Base-by-base conservation (phyloP, 2,113 vertebrate species). In the Bubo scandiacus region DNA sequence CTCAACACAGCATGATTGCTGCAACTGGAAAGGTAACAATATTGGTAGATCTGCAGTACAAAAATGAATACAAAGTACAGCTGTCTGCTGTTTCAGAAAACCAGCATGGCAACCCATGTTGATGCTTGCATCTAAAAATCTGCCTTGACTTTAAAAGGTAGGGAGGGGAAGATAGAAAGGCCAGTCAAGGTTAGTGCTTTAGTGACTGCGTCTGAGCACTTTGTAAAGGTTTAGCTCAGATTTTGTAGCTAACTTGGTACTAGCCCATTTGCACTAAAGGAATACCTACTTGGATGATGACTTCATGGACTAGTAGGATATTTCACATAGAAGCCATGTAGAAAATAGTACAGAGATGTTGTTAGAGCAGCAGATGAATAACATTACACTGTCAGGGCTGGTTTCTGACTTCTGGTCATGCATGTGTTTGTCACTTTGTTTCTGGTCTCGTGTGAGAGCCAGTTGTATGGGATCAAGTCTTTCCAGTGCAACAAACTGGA, bases 1-100 rank as follows among this genome's bases (percentile, higher is more conserved):
- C 98, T 78, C 99, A 99, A 78, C 99, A 98, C 96, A 98, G 98
- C 96, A 99, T 99, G 99, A 99, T 99, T 90, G 98, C 98, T 94
- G 98, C 99, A 20, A 97, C 99, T 81, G 99, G 98, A 93, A 99
- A 99, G 98, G 99, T 99, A 93, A 95, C 63, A 79, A 2, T 40
- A 10, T 5, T 15, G 36, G 20, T 63, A 63, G 49, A 51, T 32
- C 27, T 45, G 1, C 71, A 7, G 15, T 22, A 42, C 30, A 61
- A 25, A 43, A 55, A 9, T 6, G 6, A 10, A 12, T 47, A 21
- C 22, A 30, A n/a, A 68, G 38, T n/a, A 26, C 54, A 47, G 42
- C 36, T 86, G 12, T 21, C 1, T 9, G 40, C 40, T 88, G 14
- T 19, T 57, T n/a, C 66, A 8, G 29, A 15, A 49, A 52, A 70